Base-by-base conservation (phyloP, 2,888 invertebrate genomes). In the Spatulosminthurus flaviceps region DNA sequence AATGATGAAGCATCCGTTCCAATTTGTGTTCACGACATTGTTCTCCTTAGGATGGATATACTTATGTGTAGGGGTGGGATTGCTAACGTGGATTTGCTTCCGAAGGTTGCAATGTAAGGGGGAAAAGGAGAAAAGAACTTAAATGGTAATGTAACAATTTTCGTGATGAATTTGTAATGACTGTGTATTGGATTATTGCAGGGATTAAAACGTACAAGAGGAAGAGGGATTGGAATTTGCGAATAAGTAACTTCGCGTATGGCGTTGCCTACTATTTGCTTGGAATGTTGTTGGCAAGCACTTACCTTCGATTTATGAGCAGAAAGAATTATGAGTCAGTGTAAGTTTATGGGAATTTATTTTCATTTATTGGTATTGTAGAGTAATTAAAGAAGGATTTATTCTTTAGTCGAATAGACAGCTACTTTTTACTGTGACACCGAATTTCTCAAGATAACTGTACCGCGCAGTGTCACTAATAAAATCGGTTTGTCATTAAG, bases 1-100 rank as follows among this genome's bases (percentile, higher is more conserved):
- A 21, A 61, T 71, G 9, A 24, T 78, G 4, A 7, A 42, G 16
- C 78, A 78, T 78, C 78, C 78, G 7, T 64, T 78, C n/a, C 29
- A 21, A 13, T 78, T 78, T 73, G 22, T 78, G 29, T 64, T 78
- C 34, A 72, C 42, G 0, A 64, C 73, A 7, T 19, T 78, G n/a
- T 73, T 78, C n/a, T 78, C 78, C 13, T 22, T 72, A 16, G 42
- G 72, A 51, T 78, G 78, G 73, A 67, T 78, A n/a, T 60, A 42
- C 41, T 21, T 78, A 11, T 26, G 21, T 29, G 61, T 61, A 0
- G 67, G 21, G 0, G 24, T 78, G 11, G 43, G 24, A 5, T 19
- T 21, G 9, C 24, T 73, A 0, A 73, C 73, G 0, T 78, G 78
- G 78, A 42, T 78, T 5, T 51, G 42, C 67, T 73, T 34, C 21